Conservation (phyloP, 1,140 invertebrate species). For the Trichogramma pretiosum region DNA sequence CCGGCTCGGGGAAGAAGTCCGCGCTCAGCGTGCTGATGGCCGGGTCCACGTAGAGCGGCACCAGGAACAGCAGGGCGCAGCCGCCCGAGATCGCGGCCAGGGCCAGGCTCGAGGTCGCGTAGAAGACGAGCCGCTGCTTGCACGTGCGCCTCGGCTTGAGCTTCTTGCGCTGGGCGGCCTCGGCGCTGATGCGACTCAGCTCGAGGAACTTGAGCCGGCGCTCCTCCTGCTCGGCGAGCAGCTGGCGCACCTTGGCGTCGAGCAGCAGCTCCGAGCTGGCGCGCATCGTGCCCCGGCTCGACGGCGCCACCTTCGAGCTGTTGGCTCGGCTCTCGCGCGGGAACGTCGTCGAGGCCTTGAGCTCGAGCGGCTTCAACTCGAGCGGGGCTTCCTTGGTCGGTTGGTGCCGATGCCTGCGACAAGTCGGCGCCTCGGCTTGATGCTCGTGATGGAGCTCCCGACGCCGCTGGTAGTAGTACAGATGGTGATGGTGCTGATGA, state of each 20-base stretch:
- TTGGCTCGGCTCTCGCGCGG: not conserved
- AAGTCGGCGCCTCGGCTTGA: not conserved
- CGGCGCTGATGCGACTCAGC: slow-evolving; percentile 52
- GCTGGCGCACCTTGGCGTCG: slow-evolving; percentile 8
- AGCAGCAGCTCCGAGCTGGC: slow-evolving; percentile 11
- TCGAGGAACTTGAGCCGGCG: slow-evolving; percentile 62
- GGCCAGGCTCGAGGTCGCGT: slow-evolving; percentile 68
- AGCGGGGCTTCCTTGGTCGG: not conserved
- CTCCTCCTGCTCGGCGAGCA: slow-evolving; percentile 50
- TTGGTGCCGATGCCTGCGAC: not conserved
- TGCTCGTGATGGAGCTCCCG: not conserved
- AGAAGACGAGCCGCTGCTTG: slow-evolving; percentile 67
- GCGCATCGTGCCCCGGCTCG: slow-evolving; percentile 5
- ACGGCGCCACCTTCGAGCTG: slow-evolving; percentile 9
- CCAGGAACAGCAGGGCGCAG: slow-evolving; percentile 74
- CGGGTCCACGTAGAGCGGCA: slow-evolving; percentile 82
- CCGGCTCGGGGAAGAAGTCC: slow-evolving; percentile 70
- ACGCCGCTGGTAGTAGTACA: too few species aligned
- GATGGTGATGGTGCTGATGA: not conserved
- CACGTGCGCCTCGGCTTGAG: slow-evolving; percentile 55
- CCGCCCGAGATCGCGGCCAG: slow-evolving; percentile 70
- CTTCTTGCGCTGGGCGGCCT: slow-evolving; percentile 39
- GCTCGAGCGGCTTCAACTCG: too few species aligned
- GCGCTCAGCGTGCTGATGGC: slow-evolving; percentile 79
- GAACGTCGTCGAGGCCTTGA: too few species aligned